A percentile compares a stretch with the other conserved stretches of the same genome.
Conservation (phyloP, 2,113 vertebrate genomes). For the Onychostoma macrolepis region DNA sequence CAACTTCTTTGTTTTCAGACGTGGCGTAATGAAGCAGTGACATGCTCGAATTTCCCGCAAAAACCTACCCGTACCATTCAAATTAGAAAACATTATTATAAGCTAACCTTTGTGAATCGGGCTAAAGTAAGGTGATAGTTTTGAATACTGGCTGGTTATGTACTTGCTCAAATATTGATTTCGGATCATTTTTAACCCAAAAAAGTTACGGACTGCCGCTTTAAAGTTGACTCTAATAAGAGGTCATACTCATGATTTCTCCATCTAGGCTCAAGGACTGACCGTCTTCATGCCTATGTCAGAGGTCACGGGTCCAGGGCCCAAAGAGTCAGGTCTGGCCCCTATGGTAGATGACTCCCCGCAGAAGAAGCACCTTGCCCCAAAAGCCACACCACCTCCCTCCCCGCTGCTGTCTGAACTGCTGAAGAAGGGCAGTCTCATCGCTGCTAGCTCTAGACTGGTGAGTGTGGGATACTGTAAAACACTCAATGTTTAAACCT, state of each 20-base stretch:
- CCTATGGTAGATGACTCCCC: slow-evolving; percentile 91
- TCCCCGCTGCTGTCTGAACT: slow-evolving; percentile 98
- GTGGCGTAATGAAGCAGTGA: no score
- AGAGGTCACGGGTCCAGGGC: slow-evolving; percentile 84
- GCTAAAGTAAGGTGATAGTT: no score
- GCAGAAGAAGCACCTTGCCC: slow-evolving; percentile 93
- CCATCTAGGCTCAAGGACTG: slow-evolving; percentile 82
- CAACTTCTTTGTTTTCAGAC: no score
- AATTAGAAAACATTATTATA: no score
- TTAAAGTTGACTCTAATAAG: neutral
- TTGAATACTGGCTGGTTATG: no score
- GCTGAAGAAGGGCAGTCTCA: slow-evolving; percentile 96
- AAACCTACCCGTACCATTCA: no score
- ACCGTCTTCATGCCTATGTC: slow-evolving; percentile 81
- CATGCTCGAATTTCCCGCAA: no score
- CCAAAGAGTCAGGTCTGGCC: slow-evolving; percentile 88
- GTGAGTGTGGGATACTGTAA: slow-evolving; percentile 74
- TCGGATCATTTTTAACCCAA: no score
- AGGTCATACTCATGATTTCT: neutral
- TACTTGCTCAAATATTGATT: no score
- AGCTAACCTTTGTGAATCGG: no score
- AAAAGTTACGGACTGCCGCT: no score
- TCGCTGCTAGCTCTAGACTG: slow-evolving; percentile 94
- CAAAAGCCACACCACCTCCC: slow-evolving; percentile 95
- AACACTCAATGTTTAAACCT: neutral